Percentiles rank a stretch among this genome's conserved stretches.
Evolutionary conservation across 2,888 invertebrate species (phyloP).

Genomic region (Acleris sparsana): DNA sequence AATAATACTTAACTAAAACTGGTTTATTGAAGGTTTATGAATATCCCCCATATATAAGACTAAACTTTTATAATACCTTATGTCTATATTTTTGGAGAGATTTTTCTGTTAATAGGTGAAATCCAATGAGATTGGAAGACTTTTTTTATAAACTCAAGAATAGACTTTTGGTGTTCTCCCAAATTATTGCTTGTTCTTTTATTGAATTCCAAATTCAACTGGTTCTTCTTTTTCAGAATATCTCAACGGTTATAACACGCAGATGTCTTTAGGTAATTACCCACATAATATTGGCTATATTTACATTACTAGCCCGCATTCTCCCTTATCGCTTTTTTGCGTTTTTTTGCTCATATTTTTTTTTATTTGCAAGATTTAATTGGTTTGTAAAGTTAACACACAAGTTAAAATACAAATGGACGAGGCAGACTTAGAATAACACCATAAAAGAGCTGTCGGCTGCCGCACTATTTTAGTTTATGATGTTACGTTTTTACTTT

Average conservation of each 20-base stretch:
- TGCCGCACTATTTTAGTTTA: not conserved
- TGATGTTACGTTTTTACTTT: not conserved
- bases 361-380: not conserved
- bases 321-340: not conserved
- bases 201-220: slow-evolving; percentile 1
- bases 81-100: too few relatives aligned
- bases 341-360: not conserved
- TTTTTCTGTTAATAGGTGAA: too few relatives aligned
- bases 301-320: slow-evolving; percentile 7
- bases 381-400: not conserved
- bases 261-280: slow-evolving; percentile 27
- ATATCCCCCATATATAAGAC: too few relatives aligned
- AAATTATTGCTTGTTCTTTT: not conserved
- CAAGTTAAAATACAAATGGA: not conserved
- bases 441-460: not conserved
- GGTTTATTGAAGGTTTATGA: too few relatives aligned
- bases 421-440: not conserved
- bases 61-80: too few relatives aligned
- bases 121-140: too few relatives aligned
- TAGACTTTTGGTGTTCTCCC: too few relatives aligned
- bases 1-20: too few relatives aligned
- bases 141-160: too few relatives aligned
- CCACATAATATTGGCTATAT: slow-evolving; percentile 2
- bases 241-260: slow-evolving; percentile 28
- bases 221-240: slow-evolving; percentile 31